Percentiles rank a stretch among this genome's conserved stretches.
phyloP scores from a whole-genome alignment of 2,113 vertebrate species.

The Mormyrus iriodes region DNA sequence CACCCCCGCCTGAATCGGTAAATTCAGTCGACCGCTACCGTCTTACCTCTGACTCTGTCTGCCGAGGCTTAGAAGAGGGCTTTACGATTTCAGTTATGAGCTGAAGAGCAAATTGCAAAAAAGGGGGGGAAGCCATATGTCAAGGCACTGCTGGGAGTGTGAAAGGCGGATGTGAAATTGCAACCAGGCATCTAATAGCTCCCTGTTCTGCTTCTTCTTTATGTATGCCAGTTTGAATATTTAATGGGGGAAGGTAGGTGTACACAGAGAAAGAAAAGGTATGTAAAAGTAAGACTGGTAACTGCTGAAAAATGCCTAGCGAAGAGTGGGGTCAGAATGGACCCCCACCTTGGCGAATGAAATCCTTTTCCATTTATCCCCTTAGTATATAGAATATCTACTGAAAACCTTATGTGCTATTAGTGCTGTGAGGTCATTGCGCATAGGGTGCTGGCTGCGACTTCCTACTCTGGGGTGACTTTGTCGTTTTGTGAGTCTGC shows the following conservation, averaged over 20 bases:
- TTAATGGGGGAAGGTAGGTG: background rate
- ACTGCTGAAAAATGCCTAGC: background rate
- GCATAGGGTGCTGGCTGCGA: background rate
- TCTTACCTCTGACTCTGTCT: constrained; percentile 6
- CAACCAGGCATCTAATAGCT: background rate
- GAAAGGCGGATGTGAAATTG: background rate
- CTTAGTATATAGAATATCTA: constrained; percentile 59
- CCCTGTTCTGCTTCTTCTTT: background rate
- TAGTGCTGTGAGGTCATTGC: constrained; percentile 34
- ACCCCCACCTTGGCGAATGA: constrained; percentile 50
- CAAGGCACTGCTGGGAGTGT: background rate
- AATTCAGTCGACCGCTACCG: constrained; percentile 24
- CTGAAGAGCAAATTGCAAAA: background rate
- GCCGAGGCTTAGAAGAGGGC: constrained; percentile 19
- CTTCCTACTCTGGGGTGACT: background rate
- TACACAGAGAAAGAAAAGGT: background rate
- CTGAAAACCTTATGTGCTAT: constrained; percentile 52
- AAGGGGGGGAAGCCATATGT: background rate
- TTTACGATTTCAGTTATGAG: background rate
- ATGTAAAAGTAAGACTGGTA: constrained; percentile 18
- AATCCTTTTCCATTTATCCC: constrained; percentile 53
- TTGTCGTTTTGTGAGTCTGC: background rate
- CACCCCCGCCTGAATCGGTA: constrained; percentile 33
- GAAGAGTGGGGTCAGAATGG: constrained; percentile 42
- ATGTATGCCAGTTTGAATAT: background rate